A percentile compares a stretch with the other conserved stretches of the same genome.
These are phyloP conservation scores for Streptopelia turtur DNA, from an alignment of 2,797 vertebrate genomes.

Conservation along the genomic window DNA sequence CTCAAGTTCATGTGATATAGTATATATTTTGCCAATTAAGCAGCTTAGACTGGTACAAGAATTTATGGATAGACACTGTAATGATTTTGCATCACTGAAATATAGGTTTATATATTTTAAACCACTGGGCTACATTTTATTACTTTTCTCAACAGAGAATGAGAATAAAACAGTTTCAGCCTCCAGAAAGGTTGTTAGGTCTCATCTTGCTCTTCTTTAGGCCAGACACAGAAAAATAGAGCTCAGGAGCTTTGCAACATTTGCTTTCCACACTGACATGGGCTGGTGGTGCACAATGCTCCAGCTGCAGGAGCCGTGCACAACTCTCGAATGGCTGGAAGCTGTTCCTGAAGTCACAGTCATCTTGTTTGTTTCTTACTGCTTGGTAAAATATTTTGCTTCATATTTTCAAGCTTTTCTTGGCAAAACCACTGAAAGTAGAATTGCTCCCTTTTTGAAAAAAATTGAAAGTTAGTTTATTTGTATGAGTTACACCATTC, in stretches of 20 bases:
- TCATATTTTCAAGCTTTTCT: not conserved
- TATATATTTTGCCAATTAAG: conserved; percentile 61
- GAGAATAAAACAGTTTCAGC: not conserved
- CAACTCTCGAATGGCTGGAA: not conserved
- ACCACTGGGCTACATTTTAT: not conserved
- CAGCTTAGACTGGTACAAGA: conserved; percentile 49
- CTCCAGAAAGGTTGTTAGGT: not conserved
- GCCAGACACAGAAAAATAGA: not conserved
- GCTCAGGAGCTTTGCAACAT: accelerated
- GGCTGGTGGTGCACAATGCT: not conserved
- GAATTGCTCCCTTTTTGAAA: not conserved
- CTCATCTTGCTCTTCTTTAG: not conserved
- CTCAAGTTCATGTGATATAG: conserved; percentile 6
- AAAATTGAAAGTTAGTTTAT: not conserved
- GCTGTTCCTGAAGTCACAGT: not conserved
- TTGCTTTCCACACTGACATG: accelerated
- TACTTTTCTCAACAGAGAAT: conserved; percentile 7
- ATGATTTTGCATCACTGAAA: conserved; percentile 28
- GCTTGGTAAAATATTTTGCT: conserved; percentile 19
- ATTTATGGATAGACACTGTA: conserved; percentile 17
- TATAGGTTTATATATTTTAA: conserved; percentile 24
- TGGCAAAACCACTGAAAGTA: not conserved
- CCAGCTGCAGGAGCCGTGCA: not conserved
- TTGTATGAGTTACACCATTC: not conserved
- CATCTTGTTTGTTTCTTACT: not conserved